Evolutionary conservation across 2,888 invertebrate species (phyloP).

Genomic region (Nemotelus pantherinus): DNA sequence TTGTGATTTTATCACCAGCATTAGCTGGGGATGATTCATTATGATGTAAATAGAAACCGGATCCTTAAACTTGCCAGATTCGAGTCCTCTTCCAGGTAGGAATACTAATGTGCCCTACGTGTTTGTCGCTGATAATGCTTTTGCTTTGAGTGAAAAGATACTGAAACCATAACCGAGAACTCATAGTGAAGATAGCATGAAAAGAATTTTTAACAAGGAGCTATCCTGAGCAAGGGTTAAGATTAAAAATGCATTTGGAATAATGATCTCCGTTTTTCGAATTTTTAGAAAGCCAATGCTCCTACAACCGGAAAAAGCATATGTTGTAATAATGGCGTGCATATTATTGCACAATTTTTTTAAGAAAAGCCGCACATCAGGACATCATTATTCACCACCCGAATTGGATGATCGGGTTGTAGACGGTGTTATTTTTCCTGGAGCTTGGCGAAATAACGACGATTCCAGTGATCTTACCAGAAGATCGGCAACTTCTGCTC

Average conservation of each 20-base stretch:
- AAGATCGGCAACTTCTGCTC: too few species aligned
- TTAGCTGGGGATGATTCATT: too few species aligned
- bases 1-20: too few species aligned
- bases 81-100: neutral
- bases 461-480: too few species aligned
- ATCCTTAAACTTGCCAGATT: neutral
- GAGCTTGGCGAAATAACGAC: too few species aligned
- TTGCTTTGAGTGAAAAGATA: neutral
- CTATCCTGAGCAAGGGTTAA: neutral
- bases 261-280: neutral
- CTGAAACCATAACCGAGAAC: neutral
- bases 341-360: neutral
- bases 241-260: neutral
- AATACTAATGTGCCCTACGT: slow-evolving; percentile 19
- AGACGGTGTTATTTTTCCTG: too few species aligned
- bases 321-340: neutral
- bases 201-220: neutral
- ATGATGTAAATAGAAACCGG: neutral
- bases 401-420: too few species aligned
- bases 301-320: neutral
- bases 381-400: too few species aligned
- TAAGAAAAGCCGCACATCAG: neutral
- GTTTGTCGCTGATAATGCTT: slow-evolving; percentile 26
- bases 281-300: neutral
- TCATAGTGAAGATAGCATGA: neutral